These are phyloP conservation scores for Dynastes tityus DNA, from an alignment of 2,888 invertebrate genomes.

Conservation along the genomic window DNA sequence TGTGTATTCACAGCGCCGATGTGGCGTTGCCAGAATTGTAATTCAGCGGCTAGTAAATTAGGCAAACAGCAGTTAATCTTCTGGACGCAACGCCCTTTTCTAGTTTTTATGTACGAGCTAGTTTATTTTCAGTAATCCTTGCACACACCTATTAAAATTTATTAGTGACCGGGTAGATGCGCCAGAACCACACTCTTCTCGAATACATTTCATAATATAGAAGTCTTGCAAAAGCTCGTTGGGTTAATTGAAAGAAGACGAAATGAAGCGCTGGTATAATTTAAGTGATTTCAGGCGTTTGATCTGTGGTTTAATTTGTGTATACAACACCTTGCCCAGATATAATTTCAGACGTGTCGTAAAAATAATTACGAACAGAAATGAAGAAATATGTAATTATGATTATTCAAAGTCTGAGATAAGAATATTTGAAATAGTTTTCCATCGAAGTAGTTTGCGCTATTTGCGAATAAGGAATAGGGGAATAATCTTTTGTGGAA, in stretches of 20 bases:
- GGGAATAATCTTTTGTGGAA: too few species aligned
- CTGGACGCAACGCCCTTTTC: constrained; percentile 19
- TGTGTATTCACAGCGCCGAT: not conserved
- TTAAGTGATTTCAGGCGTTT: not conserved
- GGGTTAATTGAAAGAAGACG: constrained; percentile 11
- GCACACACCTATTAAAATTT: not conserved
- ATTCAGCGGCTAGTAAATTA: constrained; percentile 25
- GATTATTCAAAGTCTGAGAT: not conserved
- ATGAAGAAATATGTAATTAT: not conserved
- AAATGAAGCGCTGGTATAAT: not conserved
- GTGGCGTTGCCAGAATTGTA: not conserved
- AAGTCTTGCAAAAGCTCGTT: constrained; percentile 17
- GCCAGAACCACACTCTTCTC: not conserved
- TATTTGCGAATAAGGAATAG: too few species aligned
- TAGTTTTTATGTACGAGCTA: not conserved
- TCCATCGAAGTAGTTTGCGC: too few species aligned
- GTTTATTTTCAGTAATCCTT: not conserved
- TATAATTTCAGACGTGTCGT: not conserved
- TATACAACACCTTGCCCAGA: not conserved
- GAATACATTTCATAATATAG: not conserved
- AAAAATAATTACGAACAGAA: not conserved
- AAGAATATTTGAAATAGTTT: too few species aligned
- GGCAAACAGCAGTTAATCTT: constrained; percentile 35
- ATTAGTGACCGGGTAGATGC: not conserved
- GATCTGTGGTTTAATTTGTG: not conserved